Percentiles rank a stretch among this genome's conserved stretches.
These are phyloP conservation scores for Eurois occulta DNA, from an alignment of 2,888 invertebrate genomes.

Conservation along the genomic window DNA sequence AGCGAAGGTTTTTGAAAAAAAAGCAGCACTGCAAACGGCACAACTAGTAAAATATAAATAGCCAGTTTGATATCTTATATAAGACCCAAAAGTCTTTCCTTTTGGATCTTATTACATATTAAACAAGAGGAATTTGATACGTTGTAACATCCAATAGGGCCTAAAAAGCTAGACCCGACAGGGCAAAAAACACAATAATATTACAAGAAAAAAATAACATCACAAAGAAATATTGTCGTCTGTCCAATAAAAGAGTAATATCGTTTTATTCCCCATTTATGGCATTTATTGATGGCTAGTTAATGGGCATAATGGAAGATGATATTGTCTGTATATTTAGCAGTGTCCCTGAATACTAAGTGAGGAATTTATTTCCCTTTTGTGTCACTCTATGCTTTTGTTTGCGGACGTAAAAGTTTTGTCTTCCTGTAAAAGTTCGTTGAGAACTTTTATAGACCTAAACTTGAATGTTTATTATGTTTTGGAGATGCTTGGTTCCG, in stretches of 20 bases:
- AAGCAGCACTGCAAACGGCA: no score
- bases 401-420: conserved; percentile 19
- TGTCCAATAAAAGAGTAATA: conserved; percentile 44
- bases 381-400: neutral
- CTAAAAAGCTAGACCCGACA: neutral
- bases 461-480: conserved; percentile 11
- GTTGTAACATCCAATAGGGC: neutral
- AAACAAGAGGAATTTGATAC: neutral
- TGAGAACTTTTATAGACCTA: neutral
- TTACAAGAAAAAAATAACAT: neutral
- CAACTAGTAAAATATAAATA: neutral
- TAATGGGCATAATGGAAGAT: conserved; percentile 28
- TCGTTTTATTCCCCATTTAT: conserved; percentile 33
- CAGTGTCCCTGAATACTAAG: conserved; percentile 16
- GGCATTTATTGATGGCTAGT: conserved; percentile 36
- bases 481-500: neutral
- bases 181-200: neutral
- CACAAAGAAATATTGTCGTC: conserved; percentile 5
- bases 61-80: neutral
- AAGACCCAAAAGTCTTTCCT: neutral
- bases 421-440: neutral
- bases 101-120: neutral
- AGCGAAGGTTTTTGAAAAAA: no score
- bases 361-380: conserved; percentile 7
- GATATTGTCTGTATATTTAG: conserved; percentile 25